A percentile compares a stretch with the other conserved stretches of the same genome.
phyloP scores from a whole-genome alignment of 2,797 vertebrate genomes.

The Callimico goeldii region DNA sequence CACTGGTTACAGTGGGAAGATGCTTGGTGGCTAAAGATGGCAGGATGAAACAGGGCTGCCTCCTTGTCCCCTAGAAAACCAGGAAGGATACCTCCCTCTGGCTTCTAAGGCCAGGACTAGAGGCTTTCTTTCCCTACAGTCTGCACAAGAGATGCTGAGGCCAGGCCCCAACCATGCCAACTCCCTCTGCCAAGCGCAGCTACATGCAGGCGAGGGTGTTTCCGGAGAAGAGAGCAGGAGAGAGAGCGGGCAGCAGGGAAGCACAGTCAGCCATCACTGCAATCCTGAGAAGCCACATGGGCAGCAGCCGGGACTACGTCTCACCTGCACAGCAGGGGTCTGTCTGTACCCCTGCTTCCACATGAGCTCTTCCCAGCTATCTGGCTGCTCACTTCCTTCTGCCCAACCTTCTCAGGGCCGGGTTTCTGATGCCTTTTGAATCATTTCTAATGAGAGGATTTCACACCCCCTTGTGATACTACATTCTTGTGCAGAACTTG shows the following conservation, averaged over 20 bases:
- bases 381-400: slow-evolving; percentile 19
- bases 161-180: slow-evolving; percentile 23
- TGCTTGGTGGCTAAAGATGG: rapidly evolving
- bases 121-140: not conserved
- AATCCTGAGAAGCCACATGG: not conserved
- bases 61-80: not conserved
- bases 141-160: slow-evolving; percentile 16
- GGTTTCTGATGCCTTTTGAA: slow-evolving; percentile 44
- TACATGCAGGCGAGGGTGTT: slow-evolving; percentile 50
- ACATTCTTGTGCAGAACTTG: slow-evolving; percentile 71
- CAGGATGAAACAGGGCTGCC: rapidly evolving
- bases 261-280: slow-evolving; percentile 21
- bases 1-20: not conserved
- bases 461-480: slow-evolving; percentile 27
- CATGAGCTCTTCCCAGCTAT: not conserved
- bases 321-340: not conserved
- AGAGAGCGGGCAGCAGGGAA: not conserved
- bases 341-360: not conserved
- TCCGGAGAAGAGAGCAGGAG: not conserved
- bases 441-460: slow-evolving; percentile 71
- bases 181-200: slow-evolving; percentile 41
- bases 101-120: too few relatives aligned
- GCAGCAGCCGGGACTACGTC: not conserved
- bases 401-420: not conserved
- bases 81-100: rapidly evolving